Conservation (phyloP, 2,113 vertebrate species). For the Sinocyclocheilus rhinocerous region DNA sequence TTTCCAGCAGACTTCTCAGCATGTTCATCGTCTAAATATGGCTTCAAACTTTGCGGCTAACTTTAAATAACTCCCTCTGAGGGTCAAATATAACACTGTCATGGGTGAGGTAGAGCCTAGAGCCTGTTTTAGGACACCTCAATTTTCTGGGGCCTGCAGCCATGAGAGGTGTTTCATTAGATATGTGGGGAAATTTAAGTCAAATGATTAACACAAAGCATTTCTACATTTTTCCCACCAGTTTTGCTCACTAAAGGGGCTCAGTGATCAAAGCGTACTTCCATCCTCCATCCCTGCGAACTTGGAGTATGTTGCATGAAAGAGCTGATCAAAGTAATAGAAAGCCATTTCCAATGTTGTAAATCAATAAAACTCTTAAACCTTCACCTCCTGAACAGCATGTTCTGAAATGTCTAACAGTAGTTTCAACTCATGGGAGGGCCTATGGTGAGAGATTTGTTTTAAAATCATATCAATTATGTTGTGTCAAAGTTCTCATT, state of each 20-base stretch:
- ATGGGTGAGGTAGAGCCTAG: constrained; percentile 41
- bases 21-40: constrained; percentile 6
- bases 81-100: constrained; percentile 35
- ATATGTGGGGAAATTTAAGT: constrained; percentile 36
- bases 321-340: constrained; percentile 20
- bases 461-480: constrained; percentile 21
- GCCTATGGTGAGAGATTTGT: not conserved
- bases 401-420: not conserved
- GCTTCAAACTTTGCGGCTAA: constrained; percentile 36
- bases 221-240: constrained; percentile 37
- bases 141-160: constrained; percentile 46
- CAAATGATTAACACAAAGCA: constrained; percentile 38
- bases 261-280: constrained; percentile 32
- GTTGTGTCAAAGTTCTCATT: constrained; percentile 10
- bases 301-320: constrained; percentile 6
- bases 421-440: not conserved
- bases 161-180: constrained; percentile 50
- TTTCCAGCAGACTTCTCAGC: constrained; percentile 20
- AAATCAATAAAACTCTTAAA: constrained; percentile 14
- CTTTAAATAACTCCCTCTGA: constrained; percentile 36
- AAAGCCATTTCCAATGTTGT: constrained; percentile 33
- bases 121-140: constrained; percentile 38
- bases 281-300: not conserved
- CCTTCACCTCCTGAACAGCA: not conserved
- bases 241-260: not conserved